Evolutionary conservation across 2,797 vertebrate genomes (phyloP).

Genomic region (Bryconaethiops microstoma): DNA sequence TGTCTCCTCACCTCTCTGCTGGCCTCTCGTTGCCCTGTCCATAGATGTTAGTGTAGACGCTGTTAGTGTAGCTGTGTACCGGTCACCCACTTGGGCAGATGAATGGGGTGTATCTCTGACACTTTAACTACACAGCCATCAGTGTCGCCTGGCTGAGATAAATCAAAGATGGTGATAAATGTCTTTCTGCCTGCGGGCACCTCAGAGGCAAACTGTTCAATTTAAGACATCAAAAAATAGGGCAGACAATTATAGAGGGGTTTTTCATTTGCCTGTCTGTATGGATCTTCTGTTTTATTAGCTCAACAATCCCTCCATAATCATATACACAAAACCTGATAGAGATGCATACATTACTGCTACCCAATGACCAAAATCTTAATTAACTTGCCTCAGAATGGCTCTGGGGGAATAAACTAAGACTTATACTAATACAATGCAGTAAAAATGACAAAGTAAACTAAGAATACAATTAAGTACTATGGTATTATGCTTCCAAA

Average conservation of each 20-base stretch:
- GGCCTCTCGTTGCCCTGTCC: constrained; percentile 10
- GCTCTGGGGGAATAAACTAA: neutral
- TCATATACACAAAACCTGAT: neutral
- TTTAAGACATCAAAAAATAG: constrained; percentile 15
- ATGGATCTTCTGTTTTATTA: neutral
- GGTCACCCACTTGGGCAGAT: constrained; percentile 46
- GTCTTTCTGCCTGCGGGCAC: constrained; percentile 30
- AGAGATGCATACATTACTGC: neutral
- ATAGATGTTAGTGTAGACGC: constrained; percentile 5
- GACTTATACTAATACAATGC: neutral
- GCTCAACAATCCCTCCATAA: neutral
- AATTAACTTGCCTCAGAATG: neutral
- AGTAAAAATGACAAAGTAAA: neutral
- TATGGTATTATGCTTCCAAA: too few species aligned
- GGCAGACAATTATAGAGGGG: neutral
- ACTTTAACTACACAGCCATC: constrained; percentile 42
- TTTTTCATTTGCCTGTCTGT: constrained; percentile 18
- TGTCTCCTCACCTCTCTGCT: constrained; percentile 5
- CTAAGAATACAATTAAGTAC: too few species aligned
- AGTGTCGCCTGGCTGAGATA: constrained; percentile 32
- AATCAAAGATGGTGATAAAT: constrained; percentile 48
- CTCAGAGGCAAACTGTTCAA: constrained; percentile 13
- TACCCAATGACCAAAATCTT: neutral
- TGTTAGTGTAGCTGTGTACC: constrained; percentile 12
- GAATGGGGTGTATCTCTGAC: constrained; percentile 43